These are phyloP conservation scores for Metallyticus violacea DNA, from an alignment of 2,888 invertebrate species.

Conservation along the genomic window DNA sequence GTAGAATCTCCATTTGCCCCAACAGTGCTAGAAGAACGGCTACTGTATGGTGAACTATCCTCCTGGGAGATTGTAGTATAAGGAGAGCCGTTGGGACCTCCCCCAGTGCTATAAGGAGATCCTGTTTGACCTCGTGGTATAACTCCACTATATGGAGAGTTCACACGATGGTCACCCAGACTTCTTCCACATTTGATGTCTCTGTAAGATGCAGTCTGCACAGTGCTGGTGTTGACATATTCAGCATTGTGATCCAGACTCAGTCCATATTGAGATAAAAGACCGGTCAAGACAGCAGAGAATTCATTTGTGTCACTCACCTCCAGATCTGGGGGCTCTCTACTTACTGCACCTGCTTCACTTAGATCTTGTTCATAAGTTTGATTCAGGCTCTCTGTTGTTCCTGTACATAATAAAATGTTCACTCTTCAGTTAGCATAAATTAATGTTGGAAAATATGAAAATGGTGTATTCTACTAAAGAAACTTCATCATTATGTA, in stretches of 20 bases:
- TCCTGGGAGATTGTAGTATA: conserved; percentile 2
- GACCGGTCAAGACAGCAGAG: conserved; percentile 39
- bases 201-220: background rate
- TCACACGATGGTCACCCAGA: background rate
- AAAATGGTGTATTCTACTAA: too few relatives aligned
- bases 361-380: background rate
- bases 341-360: background rate
- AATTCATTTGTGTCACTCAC: conserved; percentile 40
- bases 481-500: too few relatives aligned
- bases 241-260: conserved; percentile 20
- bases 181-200: background rate
- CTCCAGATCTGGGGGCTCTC: conserved; percentile 34
- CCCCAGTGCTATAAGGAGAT: background rate
- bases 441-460: too few relatives aligned
- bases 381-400: background rate
- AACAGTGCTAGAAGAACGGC: background rate
- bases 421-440: too few relatives aligned
- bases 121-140: background rate
- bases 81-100: background rate
- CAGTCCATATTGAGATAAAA: conserved; percentile 40
- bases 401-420: background rate
- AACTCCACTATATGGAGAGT: background rate
- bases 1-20: background rate
- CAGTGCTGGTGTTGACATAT: background rate
- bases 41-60: conserved; percentile 7